Percentiles rank a stretch among this genome's conserved stretches.
These are phyloP conservation scores for Arothron firmamentum DNA, from an alignment of 2,113 vertebrate species.

Conservation along the genomic window DNA sequence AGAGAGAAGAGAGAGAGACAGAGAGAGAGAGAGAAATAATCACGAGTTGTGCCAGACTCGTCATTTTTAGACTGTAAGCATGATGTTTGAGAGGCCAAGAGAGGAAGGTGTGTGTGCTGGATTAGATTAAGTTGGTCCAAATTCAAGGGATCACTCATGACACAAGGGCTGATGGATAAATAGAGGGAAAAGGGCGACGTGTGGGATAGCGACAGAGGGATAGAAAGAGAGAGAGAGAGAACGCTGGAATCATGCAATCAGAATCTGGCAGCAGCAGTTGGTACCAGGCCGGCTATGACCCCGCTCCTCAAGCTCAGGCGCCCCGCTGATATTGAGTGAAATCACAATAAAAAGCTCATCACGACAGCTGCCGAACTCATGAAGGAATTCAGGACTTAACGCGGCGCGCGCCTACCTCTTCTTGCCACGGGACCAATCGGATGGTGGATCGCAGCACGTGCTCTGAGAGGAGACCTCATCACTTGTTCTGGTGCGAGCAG, in stretches of 20 bases:
- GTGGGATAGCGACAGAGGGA: constrained; percentile 10
- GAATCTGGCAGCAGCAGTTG: constrained; percentile 46
- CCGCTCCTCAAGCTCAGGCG: constrained; percentile 15
- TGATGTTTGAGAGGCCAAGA: constrained; percentile 35
- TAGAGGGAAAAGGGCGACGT: constrained; percentile 3
- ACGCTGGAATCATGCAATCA: constrained; percentile 57
- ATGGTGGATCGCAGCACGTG: constrained; percentile 28
- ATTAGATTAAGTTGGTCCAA: constrained; percentile 62
- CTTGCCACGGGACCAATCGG: constrained; percentile 42
- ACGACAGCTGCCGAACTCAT: constrained; percentile 11
- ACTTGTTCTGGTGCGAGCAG: constrained; percentile 18
- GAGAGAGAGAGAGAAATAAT: not conserved
- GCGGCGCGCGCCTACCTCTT: constrained; percentile 10
- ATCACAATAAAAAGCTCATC: constrained; percentile 35
- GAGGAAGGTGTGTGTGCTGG: constrained; percentile 41
- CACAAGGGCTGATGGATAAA: constrained; percentile 29
- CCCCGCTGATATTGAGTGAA: not conserved
- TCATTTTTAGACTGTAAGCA: constrained; percentile 57
- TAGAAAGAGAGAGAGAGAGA: constrained; percentile 42
- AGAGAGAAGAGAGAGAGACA: not conserved
- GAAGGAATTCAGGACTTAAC: constrained; percentile 33
- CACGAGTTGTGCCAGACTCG: constrained; percentile 40
- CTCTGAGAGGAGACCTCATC: constrained; percentile 13
- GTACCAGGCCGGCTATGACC: constrained; percentile 48
- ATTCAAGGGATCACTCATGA: constrained; percentile 56